phyloP scores from a whole-genome alignment of 2,113 vertebrate genomes.

The Beaufortia kweichowensis region DNA sequence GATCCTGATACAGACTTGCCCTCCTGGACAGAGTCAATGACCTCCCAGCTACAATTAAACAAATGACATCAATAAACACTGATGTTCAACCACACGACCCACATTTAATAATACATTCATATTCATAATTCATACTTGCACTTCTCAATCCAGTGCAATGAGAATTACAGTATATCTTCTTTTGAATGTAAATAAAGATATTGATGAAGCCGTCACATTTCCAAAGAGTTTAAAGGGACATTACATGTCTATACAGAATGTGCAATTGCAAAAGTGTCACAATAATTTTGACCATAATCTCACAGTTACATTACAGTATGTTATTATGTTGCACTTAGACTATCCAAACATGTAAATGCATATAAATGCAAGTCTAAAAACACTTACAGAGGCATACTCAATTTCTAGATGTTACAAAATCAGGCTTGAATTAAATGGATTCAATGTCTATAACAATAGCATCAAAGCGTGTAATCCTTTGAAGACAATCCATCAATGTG shows the following conservation, averaged over 20 bases:
- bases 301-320: too few species aligned
- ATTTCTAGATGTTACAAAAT: neutral
- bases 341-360: too few species aligned
- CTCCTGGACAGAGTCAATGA: slow-evolving; percentile 79
- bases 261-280: neutral
- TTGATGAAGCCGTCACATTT: too few species aligned
- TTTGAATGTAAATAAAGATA: too few species aligned
- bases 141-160: too few species aligned
- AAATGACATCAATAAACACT: neutral
- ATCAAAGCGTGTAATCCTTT: neutral
- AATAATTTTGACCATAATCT: too few species aligned
- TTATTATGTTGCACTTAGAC: too few species aligned
- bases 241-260: neutral
- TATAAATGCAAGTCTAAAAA: neutral
- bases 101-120: slow-evolving; percentile 1
- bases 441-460: neutral
- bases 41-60: slow-evolving; percentile 81
- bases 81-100: too few species aligned
- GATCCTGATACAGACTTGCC: slow-evolving; percentile 77
- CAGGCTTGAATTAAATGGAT: slow-evolving; percentile 25
- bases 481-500: slow-evolving; percentile 25
- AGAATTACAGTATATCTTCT: too few species aligned
- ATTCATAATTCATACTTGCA: too few species aligned
- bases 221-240: too few species aligned
- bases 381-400: neutral